These are phyloP conservation scores for Tetropium fuscum DNA, from an alignment of 2,888 invertebrate genomes.

Conservation along the genomic window DNA sequence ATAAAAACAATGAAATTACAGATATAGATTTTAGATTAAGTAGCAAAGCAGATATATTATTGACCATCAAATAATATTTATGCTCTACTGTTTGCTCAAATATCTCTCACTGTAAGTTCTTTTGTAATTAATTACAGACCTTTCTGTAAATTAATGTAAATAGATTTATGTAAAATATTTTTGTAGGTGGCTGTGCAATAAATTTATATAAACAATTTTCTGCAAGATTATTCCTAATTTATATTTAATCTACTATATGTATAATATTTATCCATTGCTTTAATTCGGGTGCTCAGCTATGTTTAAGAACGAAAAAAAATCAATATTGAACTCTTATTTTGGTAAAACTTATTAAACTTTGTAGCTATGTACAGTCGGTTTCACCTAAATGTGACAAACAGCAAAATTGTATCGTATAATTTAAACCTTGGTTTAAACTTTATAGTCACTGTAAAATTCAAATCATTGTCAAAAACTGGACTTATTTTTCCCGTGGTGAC, in stretches of 20 bases:
- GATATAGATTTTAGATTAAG: too few relatives aligned
- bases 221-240: slow-evolving; percentile 17
- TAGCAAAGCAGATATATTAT: background rate
- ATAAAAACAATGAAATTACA: background rate
- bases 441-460: too few relatives aligned
- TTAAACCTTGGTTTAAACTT: too few relatives aligned
- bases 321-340: too few relatives aligned
- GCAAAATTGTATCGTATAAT: too few relatives aligned
- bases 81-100: background rate
- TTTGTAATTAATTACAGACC: background rate
- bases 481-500: too few relatives aligned
- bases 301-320: too few relatives aligned
- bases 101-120: background rate
- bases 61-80: background rate
- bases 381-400: too few relatives aligned
- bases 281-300: slow-evolving; percentile 3
- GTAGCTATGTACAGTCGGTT: too few relatives aligned
- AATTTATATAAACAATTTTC: slow-evolving; percentile 8
- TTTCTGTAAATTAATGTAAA: background rate
- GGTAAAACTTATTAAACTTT: too few relatives aligned
- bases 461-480: too few relatives aligned
- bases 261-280: slow-evolving; percentile 21
- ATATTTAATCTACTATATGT: slow-evolving; percentile 12
- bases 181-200: slow-evolving; percentile 7
- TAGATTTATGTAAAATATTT: slow-evolving; percentile 2